Conservation (phyloP, 2,113 vertebrate species). For the Martes martes region DNA sequence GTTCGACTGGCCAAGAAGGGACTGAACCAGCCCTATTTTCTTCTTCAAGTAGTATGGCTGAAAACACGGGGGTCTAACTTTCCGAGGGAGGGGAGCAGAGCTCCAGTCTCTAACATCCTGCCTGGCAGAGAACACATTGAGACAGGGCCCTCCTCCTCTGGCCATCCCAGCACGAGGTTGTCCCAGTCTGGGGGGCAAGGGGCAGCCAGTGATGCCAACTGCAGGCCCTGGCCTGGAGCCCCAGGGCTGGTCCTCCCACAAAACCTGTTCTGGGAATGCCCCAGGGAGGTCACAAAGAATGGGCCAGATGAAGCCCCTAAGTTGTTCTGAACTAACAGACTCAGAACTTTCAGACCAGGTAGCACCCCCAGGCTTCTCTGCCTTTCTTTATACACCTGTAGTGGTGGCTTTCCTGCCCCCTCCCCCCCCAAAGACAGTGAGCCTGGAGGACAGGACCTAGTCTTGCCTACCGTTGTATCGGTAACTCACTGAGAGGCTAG, state of each 20-base stretch:
- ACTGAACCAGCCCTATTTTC: background rate
- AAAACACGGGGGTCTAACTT: background rate
- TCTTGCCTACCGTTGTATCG: background rate
- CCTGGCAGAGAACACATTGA: background rate
- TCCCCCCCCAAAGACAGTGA: background rate
- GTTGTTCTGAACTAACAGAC: background rate
- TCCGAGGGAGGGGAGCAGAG: background rate
- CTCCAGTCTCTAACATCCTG: background rate
- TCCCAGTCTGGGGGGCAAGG: background rate
- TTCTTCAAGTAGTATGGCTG: background rate
- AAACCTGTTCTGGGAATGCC: background rate
- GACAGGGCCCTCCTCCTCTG: background rate
- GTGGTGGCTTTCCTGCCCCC: background rate
- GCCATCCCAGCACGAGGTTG: background rate
- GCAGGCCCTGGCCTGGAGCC: background rate
- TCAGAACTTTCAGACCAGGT: background rate
- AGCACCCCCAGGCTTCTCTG: background rate
- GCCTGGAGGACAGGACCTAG: no score
- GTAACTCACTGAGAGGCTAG: background rate
- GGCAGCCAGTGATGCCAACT: background rate
- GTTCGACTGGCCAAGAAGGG: background rate
- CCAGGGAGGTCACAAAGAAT: background rate
- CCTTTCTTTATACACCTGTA: background rate
- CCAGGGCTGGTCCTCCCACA: background rate
- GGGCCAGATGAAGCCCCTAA: background rate